Conservation (phyloP, 2,888 invertebrate genomes). For the Dorcus hopei region DNA sequence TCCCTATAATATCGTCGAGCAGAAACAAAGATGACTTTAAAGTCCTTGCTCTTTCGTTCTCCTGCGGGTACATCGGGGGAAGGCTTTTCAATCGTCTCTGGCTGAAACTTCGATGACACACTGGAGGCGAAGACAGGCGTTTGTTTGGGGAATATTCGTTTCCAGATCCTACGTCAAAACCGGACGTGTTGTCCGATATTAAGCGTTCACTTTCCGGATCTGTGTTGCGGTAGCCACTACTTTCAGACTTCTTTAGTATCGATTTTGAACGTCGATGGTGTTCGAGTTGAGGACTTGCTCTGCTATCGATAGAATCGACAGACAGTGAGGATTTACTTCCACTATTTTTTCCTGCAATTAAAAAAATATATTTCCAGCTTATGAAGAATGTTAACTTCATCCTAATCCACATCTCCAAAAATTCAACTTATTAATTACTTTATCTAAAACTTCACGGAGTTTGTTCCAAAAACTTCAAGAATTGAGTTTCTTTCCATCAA, state of each 20-base stretch:
- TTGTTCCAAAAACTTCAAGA: too few relatives aligned
- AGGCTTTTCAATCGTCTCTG: constrained; percentile 33
- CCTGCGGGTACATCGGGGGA: constrained; percentile 31
- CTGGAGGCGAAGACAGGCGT: constrained; percentile 41
- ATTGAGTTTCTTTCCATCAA: too few relatives aligned
- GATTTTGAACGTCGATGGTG: constrained; percentile 69
- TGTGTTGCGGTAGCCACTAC: constrained; percentile 49
- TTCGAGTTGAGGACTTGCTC: constrained; percentile 61
- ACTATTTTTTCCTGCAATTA: constrained; percentile 51
- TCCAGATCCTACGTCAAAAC: constrained; percentile 52
- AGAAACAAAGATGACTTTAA: constrained; percentile 48
- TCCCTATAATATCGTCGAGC: constrained; percentile 48
- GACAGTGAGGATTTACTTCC: constrained; percentile 67
- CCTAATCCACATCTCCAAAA: too few relatives aligned
- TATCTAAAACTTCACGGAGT: too few relatives aligned
- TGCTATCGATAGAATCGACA: constrained; percentile 66
- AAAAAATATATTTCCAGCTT: background rate
- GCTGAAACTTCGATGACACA: constrained; percentile 32
- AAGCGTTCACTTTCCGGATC: constrained; percentile 77
- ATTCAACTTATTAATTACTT: too few relatives aligned
- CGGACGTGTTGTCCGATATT: constrained; percentile 64
- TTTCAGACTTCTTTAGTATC: constrained; percentile 73
- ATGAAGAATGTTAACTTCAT: background rate
- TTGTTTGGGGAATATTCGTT: constrained; percentile 45
- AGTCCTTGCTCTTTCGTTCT: constrained; percentile 38